These are phyloP conservation scores for Drosophila simulans DNA, from an alignment of 1,140 invertebrate genomes.

Conservation along the genomic window DNA sequence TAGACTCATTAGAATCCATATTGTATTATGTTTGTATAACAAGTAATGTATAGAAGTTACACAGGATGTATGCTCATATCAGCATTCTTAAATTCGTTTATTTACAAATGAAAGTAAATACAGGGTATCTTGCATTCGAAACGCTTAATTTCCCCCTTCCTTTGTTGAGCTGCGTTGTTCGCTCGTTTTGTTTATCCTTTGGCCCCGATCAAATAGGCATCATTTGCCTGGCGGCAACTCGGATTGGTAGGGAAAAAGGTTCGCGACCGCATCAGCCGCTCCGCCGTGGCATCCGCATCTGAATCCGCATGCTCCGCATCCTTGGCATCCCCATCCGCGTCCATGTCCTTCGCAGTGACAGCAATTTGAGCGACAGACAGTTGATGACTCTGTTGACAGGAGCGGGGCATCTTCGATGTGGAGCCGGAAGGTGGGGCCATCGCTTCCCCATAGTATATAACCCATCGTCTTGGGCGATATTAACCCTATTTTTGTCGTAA, in stretches of 20 bases:
- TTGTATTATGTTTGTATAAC: too few relatives aligned
- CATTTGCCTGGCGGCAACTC: slow-evolving; percentile 71
- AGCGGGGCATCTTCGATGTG: slow-evolving; percentile 40
- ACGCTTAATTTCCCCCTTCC: neutral
- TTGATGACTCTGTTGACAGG: slow-evolving; percentile 80
- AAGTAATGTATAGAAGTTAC: too few relatives aligned
- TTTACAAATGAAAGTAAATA: too few relatives aligned
- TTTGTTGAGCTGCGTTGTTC: slow-evolving; percentile 41
- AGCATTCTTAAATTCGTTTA: too few relatives aligned
- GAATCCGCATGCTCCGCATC: neutral
- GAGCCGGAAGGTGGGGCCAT: slow-evolving; percentile 25
- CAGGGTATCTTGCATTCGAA: neutral
- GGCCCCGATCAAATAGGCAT: slow-evolving; percentile 80
- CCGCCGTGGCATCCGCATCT: slow-evolving; percentile 11
- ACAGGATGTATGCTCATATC: too few relatives aligned
- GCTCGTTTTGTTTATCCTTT: slow-evolving; percentile 73
- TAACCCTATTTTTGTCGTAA: slow-evolving; percentile 81
- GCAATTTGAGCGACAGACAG: slow-evolving; percentile 77
- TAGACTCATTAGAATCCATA: too few relatives aligned
- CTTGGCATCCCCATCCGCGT: slow-evolving; percentile 14
- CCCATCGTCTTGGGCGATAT: slow-evolving; percentile 43
- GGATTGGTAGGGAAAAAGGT: slow-evolving; percentile 54
- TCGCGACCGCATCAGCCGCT: slow-evolving; percentile 34
- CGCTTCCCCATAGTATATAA: slow-evolving; percentile 17
- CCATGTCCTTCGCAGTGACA: slow-evolving; percentile 53